Evolutionary conservation across 2,113 vertebrate genomes (phyloP), one percentile per base, ranked within the genome.

Genomic region (Neodontobutis hainanensis): DNA sequence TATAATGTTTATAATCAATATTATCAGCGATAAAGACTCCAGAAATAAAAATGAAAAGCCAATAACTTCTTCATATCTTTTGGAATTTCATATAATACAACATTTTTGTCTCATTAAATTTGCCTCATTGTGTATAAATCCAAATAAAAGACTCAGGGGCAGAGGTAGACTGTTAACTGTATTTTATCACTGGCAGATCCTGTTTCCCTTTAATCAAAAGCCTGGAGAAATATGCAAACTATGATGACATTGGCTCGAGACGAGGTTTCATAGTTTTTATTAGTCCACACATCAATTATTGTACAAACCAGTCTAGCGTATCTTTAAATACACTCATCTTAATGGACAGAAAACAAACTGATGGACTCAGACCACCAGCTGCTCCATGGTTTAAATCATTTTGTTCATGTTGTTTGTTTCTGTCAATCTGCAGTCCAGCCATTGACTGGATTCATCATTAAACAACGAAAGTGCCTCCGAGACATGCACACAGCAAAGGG

Each of bases 401-500:
- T 11, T 35, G 46, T 14, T 61, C 51, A 45, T 51, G 35, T 11
- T 42, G 10, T 40, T 43, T 27, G 67, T 73, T 75, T 65, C 43
- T 27, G 59, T 70, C 63, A 80, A 35, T 75, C 80, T 82, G 49
- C 58, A 61, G 10, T 68, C 36, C 46, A 57, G 44, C 55, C 76
- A 70, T 84, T 83, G 68, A 56, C 56, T 68, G 35, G 40, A 71
- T 81, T 84, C 70, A 78, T 72, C 79, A 85, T 81, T 86, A 84
- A 86, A 80, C 56, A 65, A 47, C 1, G n/a, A 56, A 60, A 80
- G 68, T 67, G 70, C 70, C 68, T 51, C 8, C 1, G 9, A 73
- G 49, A 49, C 38, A 1, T 62, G 57, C 73, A 48, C 68, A 59
- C 46, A 65, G 70, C 66, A 68, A 65, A 70, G 73, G 73, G 59